phyloP scores from a whole-genome alignment of 2,113 vertebrate genomes.

The Lamprologus ornatipinnis region DNA sequence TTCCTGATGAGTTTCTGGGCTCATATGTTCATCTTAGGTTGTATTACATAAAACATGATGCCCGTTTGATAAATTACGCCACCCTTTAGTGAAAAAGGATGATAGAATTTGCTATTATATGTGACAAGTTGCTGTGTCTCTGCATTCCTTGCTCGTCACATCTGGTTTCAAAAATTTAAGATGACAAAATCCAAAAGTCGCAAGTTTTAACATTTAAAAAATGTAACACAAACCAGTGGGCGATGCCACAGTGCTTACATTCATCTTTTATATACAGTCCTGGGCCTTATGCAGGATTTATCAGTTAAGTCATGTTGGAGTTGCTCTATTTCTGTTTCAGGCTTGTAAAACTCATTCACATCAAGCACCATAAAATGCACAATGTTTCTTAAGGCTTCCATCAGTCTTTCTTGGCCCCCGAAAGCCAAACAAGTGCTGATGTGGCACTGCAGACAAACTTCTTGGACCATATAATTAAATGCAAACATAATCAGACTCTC shows the following conservation, averaged over 20 bases:
- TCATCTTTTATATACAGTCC: neutral
- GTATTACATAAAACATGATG: neutral
- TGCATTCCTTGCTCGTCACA: neutral
- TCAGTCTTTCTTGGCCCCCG: neutral
- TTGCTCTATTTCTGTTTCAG: neutral
- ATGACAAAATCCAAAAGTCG: neutral
- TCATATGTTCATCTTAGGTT: neutral
- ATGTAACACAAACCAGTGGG: neutral
- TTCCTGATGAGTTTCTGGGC: neutral
- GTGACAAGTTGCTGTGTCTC: neutral
- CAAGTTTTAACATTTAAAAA: neutral
- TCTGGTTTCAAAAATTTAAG: neutral
- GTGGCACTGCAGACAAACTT: neutral
- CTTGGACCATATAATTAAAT: neutral
- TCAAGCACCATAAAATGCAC: neutral
- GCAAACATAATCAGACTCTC: neutral
- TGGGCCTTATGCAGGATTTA: neutral
- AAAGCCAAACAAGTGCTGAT: neutral
- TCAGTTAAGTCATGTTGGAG: neutral
- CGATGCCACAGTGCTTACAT: neutral
- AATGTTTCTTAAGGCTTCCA: neutral
- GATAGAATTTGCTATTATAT: neutral
- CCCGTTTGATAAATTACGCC: neutral
- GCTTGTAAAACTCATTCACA: neutral
- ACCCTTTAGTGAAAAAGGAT: neutral